A percentile compares a stretch with the other conserved stretches of the same genome.
phyloP scores from a whole-genome alignment of 2,888 invertebrate genomes.

The Oscheius sp. region DNA sequence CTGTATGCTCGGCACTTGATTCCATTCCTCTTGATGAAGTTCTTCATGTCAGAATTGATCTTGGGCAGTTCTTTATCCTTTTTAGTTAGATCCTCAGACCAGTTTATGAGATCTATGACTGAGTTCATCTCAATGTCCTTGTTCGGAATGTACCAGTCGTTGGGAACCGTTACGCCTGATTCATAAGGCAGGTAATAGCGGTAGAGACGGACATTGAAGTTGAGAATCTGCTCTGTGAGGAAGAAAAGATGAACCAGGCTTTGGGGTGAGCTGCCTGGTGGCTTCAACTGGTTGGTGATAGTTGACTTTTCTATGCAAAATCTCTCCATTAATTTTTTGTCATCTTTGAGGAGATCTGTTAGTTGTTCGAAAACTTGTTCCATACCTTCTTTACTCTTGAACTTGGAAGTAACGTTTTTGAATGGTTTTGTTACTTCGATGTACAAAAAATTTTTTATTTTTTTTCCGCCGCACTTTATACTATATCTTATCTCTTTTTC shows the following conservation, averaged over 20 bases:
- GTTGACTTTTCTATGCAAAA: not conserved
- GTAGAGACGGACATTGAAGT: not conserved
- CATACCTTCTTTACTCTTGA: not conserved
- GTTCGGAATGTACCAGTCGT: not conserved
- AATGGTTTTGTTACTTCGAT: not conserved
- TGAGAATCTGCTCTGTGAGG: not conserved
- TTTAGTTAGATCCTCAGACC: not conserved
- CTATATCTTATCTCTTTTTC: no score
- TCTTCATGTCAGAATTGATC: conserved; percentile 5
- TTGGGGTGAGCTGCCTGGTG: not conserved
- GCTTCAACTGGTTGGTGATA: not conserved
- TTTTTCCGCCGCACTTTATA: not conserved
- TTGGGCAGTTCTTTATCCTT: not conserved
- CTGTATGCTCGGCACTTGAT: not conserved
- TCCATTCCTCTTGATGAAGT: not conserved
- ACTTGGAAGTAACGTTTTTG: not conserved
- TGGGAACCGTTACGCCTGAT: not conserved
- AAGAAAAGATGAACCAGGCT: conserved; percentile 13
- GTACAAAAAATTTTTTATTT: not conserved
- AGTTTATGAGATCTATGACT: not conserved
- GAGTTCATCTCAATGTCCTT: not conserved
- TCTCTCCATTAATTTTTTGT: not conserved
- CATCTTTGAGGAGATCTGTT: not conserved
- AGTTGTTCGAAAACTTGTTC: not conserved
- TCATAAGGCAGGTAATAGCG: not conserved